These are phyloP conservation scores for Oreochromis tanganicae DNA, from an alignment of 2,113 vertebrate genomes.

Conservation along the genomic window DNA sequence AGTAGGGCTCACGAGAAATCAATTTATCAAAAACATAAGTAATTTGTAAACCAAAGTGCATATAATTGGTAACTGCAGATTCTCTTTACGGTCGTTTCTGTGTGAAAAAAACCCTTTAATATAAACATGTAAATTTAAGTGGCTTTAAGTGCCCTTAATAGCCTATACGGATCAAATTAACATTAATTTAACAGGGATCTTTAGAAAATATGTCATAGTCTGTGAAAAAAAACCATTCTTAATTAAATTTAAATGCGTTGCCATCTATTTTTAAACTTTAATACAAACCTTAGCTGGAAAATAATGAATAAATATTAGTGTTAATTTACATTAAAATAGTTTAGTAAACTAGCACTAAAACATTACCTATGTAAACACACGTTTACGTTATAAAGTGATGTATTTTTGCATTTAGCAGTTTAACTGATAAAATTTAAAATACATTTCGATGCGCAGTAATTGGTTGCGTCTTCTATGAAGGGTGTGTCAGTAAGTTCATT, in stretches of 20 bases:
- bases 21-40: not conserved
- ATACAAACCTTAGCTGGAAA: not conserved
- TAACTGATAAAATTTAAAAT: not conserved
- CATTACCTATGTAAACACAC: not conserved
- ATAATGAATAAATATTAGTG: too few relatives aligned
- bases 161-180: not conserved
- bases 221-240: not conserved
- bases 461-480: not conserved
- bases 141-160: not conserved
- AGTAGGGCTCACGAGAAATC: not conserved
- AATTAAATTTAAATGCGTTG: not conserved
- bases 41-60: not conserved
- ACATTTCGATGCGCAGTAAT: not conserved
- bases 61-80: not conserved
- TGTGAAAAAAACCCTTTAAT: not conserved
- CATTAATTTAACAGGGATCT: not conserved
- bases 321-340: not conserved
- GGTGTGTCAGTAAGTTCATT: slow-evolving; percentile 9
- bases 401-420: not conserved
- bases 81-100: not conserved
- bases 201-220: not conserved
- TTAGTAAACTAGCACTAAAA: not conserved
- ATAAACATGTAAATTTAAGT: not conserved
- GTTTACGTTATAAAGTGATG: not conserved
- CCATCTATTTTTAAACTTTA: not conserved